A percentile compares a stretch with the other conserved stretches of the same genome.
Evolutionary conservation across 2,888 invertebrate genomes (phyloP).

Genomic region (Heliconius erato): DNA sequence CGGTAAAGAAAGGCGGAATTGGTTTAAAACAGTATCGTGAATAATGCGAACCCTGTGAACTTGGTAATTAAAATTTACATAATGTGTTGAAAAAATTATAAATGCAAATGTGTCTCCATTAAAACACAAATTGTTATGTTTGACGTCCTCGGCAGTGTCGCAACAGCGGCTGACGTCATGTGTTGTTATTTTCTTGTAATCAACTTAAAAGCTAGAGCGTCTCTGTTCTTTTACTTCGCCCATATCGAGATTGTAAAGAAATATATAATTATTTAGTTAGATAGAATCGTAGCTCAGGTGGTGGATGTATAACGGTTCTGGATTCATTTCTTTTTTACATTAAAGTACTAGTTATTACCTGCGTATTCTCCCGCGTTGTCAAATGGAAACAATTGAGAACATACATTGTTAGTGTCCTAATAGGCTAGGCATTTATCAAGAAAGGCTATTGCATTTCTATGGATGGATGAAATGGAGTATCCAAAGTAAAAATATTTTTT

Average conservation of each 20-base stretch:
- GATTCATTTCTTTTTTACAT: no score
- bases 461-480: no score
- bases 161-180: constrained; percentile 15
- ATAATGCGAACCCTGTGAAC: neutral
- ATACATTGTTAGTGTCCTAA: no score
- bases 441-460: no score
- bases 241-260: neutral
- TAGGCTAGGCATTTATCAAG: no score
- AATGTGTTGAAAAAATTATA: neutral
- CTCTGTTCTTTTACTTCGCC: constrained; percentile 9
- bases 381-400: no score
- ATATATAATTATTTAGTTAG: no score
- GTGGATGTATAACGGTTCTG: no score
- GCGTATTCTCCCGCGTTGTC: no score
- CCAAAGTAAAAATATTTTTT: no score
- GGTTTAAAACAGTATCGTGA: neutral
- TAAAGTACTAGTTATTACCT: no score
- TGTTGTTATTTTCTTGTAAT: constrained; percentile 29
- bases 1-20: neutral
- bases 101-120: constrained; percentile 7
- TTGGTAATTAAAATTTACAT: neutral
- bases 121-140: neutral
- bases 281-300: no score
- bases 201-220: constrained; percentile 31
- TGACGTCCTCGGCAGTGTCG: neutral